Evolutionary conservation across 2,888 invertebrate genomes (phyloP).

Genomic region (Pyrochroa serraticornis): DNA sequence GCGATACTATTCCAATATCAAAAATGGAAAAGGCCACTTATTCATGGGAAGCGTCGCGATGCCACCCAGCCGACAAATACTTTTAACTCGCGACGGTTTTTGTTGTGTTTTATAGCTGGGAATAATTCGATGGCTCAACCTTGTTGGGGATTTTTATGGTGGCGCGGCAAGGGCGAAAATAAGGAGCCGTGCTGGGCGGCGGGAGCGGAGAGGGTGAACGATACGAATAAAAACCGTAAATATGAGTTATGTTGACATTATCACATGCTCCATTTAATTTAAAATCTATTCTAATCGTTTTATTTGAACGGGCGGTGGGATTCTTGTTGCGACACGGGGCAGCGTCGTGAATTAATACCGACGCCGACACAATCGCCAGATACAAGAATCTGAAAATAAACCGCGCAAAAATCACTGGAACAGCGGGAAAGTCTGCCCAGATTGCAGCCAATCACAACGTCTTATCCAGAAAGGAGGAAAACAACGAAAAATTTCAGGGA

Average conservation of each 20-base stretch:
- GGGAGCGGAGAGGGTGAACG: background rate
- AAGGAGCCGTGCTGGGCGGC: conserved; percentile 15
- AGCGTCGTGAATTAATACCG: background rate
- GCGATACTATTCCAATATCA: conserved; percentile 43
- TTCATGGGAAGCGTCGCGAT: conserved; percentile 28
- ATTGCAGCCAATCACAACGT: too few relatives aligned
- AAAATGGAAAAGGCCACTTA: conserved; percentile 46
- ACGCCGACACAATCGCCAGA: too few relatives aligned
- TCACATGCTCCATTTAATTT: conserved; percentile 59
- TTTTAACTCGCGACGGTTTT: conserved; percentile 18
- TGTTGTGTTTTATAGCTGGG: conserved; percentile 27
- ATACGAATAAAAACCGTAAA: conserved; percentile 50
- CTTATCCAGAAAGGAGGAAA: too few relatives aligned
- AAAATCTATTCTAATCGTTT: conserved; percentile 56
- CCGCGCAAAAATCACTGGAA: too few relatives aligned
- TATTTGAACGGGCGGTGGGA: conserved; percentile 27
- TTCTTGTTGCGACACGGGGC: conserved; percentile 14
- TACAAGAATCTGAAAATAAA: too few relatives aligned
- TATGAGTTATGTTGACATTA: conserved; percentile 58
- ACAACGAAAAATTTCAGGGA: too few relatives aligned
- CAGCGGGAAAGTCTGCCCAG: too few relatives aligned
- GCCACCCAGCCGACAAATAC: conserved; percentile 29
- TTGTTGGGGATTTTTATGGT: conserved; percentile 27
- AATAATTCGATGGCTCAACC: conserved; percentile 28
- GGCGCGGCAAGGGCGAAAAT: conserved; percentile 22